A percentile compares a stretch with the other conserved stretches of the same genome.
These are phyloP conservation scores for Heliconius eleuchia DNA, from an alignment of 1,140 invertebrate genomes.

Conservation along the genomic window DNA sequence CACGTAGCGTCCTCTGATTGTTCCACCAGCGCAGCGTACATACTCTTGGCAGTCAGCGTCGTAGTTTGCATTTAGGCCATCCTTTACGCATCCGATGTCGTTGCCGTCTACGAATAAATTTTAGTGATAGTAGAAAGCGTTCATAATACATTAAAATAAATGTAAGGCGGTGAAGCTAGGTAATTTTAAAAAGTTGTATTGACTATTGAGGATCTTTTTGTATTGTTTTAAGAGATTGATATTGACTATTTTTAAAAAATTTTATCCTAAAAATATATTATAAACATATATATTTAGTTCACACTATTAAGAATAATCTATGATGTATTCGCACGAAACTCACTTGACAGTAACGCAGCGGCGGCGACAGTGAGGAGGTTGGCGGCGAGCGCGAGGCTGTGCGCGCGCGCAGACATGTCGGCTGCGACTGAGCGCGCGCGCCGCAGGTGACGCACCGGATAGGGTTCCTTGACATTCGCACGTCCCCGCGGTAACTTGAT, in stretches of 20 bases:
- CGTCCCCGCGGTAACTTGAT: conserved; percentile 68
- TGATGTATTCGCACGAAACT: conserved; percentile 40
- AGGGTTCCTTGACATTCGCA: conserved; percentile 79
- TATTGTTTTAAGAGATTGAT: neutral
- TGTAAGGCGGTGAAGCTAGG: neutral
- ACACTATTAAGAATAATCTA: conserved; percentile 42
- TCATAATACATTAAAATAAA: neutral
- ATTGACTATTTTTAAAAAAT: no score
- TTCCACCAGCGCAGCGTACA: conserved; percentile 57
- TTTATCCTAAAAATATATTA: neutral
- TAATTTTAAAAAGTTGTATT: neutral
- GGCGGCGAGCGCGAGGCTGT: conserved; percentile 24
- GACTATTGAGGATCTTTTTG: neutral
- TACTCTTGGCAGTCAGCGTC: conserved; percentile 66
- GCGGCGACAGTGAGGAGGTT: conserved; percentile 18
- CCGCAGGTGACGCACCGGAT: conserved; percentile 41
- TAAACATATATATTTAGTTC: conserved; percentile 39
- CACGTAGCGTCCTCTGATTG: conserved; percentile 54
- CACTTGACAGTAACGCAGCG: conserved; percentile 45
- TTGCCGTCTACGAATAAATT: conserved; percentile 46
- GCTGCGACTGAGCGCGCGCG: conserved; percentile 57
- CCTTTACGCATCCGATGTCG: conserved; percentile 55
- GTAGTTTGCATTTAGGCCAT: conserved; percentile 69
- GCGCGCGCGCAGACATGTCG: conserved; percentile 67
- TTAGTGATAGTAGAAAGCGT: neutral